Conservation (phyloP, 37 sponge, comb jelly and placozoan genomes). For the Crambe crambe region DNA sequence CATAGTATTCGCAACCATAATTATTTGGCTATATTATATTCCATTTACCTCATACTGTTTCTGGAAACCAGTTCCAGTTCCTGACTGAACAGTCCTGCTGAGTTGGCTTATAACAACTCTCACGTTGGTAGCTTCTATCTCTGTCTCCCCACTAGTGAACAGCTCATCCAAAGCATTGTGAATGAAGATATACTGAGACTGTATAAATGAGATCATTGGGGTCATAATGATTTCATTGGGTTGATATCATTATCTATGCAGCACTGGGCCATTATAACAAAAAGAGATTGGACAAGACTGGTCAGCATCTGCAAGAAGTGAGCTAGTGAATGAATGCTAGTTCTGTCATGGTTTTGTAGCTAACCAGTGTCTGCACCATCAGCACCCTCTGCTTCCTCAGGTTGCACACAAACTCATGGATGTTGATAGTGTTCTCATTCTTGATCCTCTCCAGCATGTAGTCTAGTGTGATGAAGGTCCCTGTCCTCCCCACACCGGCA, state of each 20-base stretch:
- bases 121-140: conserved; percentile 43
- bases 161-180: conserved; percentile 84
- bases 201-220: too few species aligned
- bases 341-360: background rate
- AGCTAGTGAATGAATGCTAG: too few species aligned
- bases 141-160: conserved; percentile 79
- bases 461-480: conserved; percentile 72
- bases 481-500: conserved; percentile 76
- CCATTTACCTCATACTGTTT: conserved; percentile 79
- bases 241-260: background rate
- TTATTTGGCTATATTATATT: too few species aligned
- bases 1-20: too few species aligned
- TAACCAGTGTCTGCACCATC: conserved; percentile 73
- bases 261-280: too few species aligned
- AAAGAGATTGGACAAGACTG: too few species aligned
- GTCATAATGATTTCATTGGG: too few species aligned
- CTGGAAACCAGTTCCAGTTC: conserved; percentile 43
- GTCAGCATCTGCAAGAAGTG: too few species aligned
- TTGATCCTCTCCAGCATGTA: conserved; percentile 55
- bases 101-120: conserved; percentile 48
- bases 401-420: conserved; percentile 31
- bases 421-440: conserved; percentile 35
- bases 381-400: conserved; percentile 41
- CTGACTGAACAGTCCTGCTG: background rate
- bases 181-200: conserved; percentile 88